phyloP scores from a whole-genome alignment of 2,797 vertebrate genomes.

The Allobates femoralis region DNA sequence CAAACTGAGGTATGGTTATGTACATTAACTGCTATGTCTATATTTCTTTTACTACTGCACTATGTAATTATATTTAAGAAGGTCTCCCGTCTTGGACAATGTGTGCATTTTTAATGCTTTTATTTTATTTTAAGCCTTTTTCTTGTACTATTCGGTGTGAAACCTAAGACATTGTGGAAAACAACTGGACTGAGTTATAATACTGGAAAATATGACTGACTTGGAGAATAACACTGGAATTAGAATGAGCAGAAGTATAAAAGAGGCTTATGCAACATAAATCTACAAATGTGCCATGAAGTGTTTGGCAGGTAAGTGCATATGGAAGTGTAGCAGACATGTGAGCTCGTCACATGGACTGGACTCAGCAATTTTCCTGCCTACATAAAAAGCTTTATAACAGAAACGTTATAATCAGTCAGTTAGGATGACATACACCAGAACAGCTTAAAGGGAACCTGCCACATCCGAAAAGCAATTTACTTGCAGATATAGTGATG shows the following conservation, averaged over 20 bases:
- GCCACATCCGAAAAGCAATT: no score
- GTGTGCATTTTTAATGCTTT: neutral
- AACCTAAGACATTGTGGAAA: slow-evolving; percentile 50
- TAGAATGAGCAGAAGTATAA: slow-evolving; percentile 7
- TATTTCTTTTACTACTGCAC: neutral
- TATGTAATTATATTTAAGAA: neutral
- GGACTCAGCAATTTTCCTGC: neutral
- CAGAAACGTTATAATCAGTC: neutral
- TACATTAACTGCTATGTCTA: neutral
- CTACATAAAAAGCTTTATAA: neutral
- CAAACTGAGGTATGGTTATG: neutral
- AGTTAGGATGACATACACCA: neutral
- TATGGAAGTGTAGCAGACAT: neutral
- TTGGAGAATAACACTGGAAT: slow-evolving; percentile 41
- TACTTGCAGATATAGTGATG: no score
- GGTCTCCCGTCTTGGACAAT: neutral
- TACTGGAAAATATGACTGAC: slow-evolving; percentile 52
- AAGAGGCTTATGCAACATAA: slow-evolving; percentile 32
- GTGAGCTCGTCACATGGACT: slow-evolving; percentile 15
- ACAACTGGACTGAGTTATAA: slow-evolving; percentile 52
- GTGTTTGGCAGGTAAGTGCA: slow-evolving; percentile 39
- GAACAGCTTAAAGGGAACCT: neutral
- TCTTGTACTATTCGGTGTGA: slow-evolving; percentile 44
- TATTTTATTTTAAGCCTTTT: slow-evolving; percentile 1
- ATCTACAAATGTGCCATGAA: slow-evolving; percentile 24